Evolutionary conservation across 1,140 invertebrate species (phyloP).

Genomic region (Cotesia vestalis): DNA sequence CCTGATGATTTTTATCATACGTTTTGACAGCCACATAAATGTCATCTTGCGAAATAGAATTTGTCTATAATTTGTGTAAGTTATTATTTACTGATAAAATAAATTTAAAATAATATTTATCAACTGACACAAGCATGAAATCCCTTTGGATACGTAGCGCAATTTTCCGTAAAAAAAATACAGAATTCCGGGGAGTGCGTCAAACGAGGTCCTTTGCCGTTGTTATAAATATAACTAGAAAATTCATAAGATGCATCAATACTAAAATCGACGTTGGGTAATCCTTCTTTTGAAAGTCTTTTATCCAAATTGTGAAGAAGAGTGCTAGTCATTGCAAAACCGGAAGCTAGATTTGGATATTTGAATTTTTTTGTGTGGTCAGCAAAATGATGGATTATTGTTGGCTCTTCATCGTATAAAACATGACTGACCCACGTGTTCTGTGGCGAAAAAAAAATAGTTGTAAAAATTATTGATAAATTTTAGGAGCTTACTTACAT

Average conservation of each 20-base stretch:
- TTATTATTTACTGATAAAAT: not conserved
- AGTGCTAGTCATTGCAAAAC: conserved; percentile 75
- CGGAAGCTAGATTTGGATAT: conserved; percentile 83
- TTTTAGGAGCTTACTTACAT: conserved; percentile 60
- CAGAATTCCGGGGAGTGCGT: conserved; percentile 71
- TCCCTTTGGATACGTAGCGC: conserved; percentile 74
- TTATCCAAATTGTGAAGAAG: conserved; percentile 65
- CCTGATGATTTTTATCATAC: conserved; percentile 80
- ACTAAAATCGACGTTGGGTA: conserved; percentile 73
- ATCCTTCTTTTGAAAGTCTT: conserved; percentile 49
- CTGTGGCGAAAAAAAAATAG: conserved; percentile 60
- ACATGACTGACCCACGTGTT: conserved; percentile 77
- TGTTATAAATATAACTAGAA: conserved; percentile 72
- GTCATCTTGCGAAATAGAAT: conserved; percentile 67
- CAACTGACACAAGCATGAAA: conserved; percentile 74
- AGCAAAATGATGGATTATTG: conserved; percentile 90
- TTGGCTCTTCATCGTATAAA: conserved; percentile 78
- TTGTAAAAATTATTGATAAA: conserved; percentile 28
- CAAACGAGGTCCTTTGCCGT: conserved; percentile 64
- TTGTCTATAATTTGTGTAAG: conserved; percentile 62
- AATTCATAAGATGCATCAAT: conserved; percentile 88
- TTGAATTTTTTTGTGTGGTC: conserved; percentile 76
- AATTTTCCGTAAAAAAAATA: conserved; percentile 66
- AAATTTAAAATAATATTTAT: conserved; percentile 31
- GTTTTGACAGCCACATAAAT: conserved; percentile 88